A percentile compares a stretch with the other conserved stretches of the same genome.
Conservation (phyloP, 2,113 vertebrate species). For the Craseonycteris thonglongyai region DNA sequence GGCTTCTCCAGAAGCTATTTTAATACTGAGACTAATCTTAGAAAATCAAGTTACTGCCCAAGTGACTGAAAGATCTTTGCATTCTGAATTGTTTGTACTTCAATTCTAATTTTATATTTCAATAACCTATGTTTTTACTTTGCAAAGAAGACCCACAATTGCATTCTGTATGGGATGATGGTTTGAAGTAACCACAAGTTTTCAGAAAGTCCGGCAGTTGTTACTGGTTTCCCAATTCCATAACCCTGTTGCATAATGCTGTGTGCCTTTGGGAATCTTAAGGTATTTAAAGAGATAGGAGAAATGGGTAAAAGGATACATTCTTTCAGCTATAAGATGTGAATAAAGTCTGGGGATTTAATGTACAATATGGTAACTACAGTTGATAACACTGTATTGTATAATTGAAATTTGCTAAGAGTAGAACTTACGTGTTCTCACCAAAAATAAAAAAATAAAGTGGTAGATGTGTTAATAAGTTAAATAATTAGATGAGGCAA, state of each 20-base stretch:
- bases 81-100: neutral
- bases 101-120: neutral
- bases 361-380: neutral
- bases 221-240: neutral
- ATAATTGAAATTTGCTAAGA: neutral
- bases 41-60: neutral
- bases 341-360: neutral
- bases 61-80: neutral
- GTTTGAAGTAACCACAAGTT: neutral
- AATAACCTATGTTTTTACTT: neutral
- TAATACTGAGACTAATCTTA: neutral
- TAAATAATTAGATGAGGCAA: neutral
- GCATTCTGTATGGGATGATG: neutral
- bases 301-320: neutral
- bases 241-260: neutral
- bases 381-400: neutral
- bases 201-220: neutral
- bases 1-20: conserved; percentile 6
- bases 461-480: neutral
- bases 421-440: neutral
- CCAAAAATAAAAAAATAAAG: neutral
- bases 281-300: neutral
- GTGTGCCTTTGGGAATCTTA: neutral
- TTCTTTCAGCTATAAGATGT: neutral
- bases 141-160: neutral